Evolutionary conservation across 1,140 invertebrate species (phyloP), one percentile per base, ranked within the genome.

Genomic region (Drosophila setifemur): DNA sequence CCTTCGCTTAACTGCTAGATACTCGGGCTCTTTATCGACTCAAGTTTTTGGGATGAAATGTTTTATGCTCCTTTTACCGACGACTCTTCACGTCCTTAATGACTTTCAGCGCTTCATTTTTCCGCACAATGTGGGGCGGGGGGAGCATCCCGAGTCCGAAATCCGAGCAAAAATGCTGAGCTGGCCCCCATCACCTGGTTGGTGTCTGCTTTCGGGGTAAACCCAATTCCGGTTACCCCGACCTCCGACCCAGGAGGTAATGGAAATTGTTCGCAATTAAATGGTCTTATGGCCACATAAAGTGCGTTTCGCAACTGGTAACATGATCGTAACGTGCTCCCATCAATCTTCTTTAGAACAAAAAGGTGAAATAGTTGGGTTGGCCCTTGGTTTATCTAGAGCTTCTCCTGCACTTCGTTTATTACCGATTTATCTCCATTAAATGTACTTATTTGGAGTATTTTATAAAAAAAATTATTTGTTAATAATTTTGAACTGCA

Each of bases 21-120:
- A 39, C 49, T 54, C 44, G 9, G 48, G 50, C 69, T 70, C 61
- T 71, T 74, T 83, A 85, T 83, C 73, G 74, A 50, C 69, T 60
- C 66, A 12, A 33, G 45, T 70, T 66, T 37, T 31, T 33, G 44
- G 49, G 60, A 68, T 63, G 69, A 73, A 73, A 77, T 85, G 79
- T 85, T 82, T 82, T 73, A 82, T 73, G 77, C 48, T 54, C 35
- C 55, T 79, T 85, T 83, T 71, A 79, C 50, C 49, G 69, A 40
- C 53, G 35, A 53, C 54, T 54, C 64, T 50, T 55, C 64, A 44
- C 37, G 37, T 29, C 40, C 73, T 86, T 86, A 79, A 86, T 83
- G 78, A 75, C 61, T 50, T 52, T 64, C 49, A 57, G 28, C 57
- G 73, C 43, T 55, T 58, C 54, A 77, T 58, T 77, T 77, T 63